phyloP scores from a whole-genome alignment of 2,797 vertebrate genomes.

The Typhlichthys eigenmanni region DNA sequence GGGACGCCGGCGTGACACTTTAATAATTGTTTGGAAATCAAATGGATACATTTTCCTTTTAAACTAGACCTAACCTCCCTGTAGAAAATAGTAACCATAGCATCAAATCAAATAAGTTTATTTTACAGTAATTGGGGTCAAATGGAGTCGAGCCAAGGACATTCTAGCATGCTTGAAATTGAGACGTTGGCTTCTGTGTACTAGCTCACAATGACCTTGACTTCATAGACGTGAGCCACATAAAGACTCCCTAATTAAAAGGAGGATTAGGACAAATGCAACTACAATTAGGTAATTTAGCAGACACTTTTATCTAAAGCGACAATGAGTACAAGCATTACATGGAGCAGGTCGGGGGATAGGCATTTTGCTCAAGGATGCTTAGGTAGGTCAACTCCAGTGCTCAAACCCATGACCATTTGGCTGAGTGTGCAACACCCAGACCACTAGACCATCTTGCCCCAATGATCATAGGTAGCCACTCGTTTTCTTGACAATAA shows the following conservation, averaged over 20 bases:
- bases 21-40: neutral
- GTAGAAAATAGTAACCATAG: slow-evolving; percentile 16
- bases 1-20: too few species aligned
- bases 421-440: too few species aligned
- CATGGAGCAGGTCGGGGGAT: too few species aligned
- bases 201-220: slow-evolving; percentile 39
- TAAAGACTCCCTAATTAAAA: slow-evolving; percentile 37
- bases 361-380: too few species aligned
- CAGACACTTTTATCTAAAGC: too few species aligned
- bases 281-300: too few species aligned
- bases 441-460: too few species aligned
- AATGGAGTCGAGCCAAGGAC: slow-evolving; percentile 26
- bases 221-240: slow-evolving; percentile 28
- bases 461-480: too few species aligned
- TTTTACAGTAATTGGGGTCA: slow-evolving; percentile 46
- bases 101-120: slow-evolving; percentile 43
- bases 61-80: slow-evolving; percentile 5
- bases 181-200: slow-evolving; percentile 27
- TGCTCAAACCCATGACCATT: too few species aligned
- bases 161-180: slow-evolving; percentile 25
- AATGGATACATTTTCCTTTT: slow-evolving; percentile 22
- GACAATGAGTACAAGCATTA: too few species aligned
- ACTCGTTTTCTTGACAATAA: too few species aligned
- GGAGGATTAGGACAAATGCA: slow-evolving; percentile 11
- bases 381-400: too few species aligned